Evolutionary conservation across 2,888 invertebrate genomes (phyloP).

Genomic region (Meteorus cinctellus): DNA sequence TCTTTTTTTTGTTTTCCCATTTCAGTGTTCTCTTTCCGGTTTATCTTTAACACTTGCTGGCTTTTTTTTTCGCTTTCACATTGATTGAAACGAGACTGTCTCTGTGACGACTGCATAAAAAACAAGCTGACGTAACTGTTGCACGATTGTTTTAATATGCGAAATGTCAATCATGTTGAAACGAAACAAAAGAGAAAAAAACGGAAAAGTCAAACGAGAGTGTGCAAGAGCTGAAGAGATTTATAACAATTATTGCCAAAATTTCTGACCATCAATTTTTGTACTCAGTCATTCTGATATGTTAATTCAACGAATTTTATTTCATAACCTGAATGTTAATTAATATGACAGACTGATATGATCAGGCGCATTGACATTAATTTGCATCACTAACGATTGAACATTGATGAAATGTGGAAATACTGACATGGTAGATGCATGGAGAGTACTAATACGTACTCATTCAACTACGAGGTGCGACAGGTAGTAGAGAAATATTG

Average conservation of each 20-base stretch:
- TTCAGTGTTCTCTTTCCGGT: not conserved
- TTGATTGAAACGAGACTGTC: not conserved
- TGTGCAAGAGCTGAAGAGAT: not conserved
- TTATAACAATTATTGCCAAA: not conserved
- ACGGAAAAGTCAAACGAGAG: not conserved
- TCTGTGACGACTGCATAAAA: not conserved
- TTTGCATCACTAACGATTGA: conserved; percentile 27
- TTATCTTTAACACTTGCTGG: not conserved
- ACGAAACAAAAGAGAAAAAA: not conserved
- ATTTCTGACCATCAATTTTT: not conserved
- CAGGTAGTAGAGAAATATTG: not conserved
- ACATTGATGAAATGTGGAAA: conserved; percentile 30
- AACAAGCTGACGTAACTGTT: conserved; percentile 14
- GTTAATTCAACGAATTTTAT: not conserved
- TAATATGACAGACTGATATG: not conserved
- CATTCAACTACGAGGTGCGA: conserved; percentile 9
- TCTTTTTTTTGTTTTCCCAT: not conserved
- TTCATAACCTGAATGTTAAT: not conserved
- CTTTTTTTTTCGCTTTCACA: not conserved
- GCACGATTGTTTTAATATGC: not conserved
- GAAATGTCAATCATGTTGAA: not conserved
- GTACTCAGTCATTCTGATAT: not conserved
- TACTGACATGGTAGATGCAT: conserved; percentile 2
- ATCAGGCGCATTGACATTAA: not conserved
- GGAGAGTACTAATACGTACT: conserved; percentile 9